Evolutionary conservation across 2,797 vertebrate species (phyloP), one percentile per base, ranked within the genome.

Genomic region (Enteromius mattozi): DNA sequence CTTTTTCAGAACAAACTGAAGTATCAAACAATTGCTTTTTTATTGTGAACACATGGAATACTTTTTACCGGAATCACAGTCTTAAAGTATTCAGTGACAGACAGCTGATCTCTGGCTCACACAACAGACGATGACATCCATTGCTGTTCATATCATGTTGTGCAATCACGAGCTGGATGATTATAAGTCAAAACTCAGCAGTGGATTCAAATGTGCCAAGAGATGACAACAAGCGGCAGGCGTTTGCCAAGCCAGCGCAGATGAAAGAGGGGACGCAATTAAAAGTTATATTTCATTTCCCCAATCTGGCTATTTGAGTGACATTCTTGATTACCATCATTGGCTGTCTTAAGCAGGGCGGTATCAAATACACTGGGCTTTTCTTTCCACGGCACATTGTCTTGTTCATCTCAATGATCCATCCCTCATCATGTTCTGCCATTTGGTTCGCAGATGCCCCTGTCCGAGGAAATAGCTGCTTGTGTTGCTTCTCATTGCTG

Each of bases 391-490:
- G 2, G 72, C 79, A 70, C 68, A 85, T 87, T 85, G 86, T 87
- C 74, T 84, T 76, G 51, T 80, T 72, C 82, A 76, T 68, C 66
- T 75, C 75, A 83, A 13, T 84, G 78, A 86, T 83, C 80, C 84
- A 59, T 88, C 86, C 78, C 54, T 89, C 82, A 82, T 89, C 83
- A 72, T 86, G 74, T 79, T 81, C 78, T 85, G 47, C 80, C 89
- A 89, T 89, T 90, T 89, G 87, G 87, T 85, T 83, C 59, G 12
- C 88, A 88, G 88, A 89, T 90, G 82, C 87, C 88, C 82, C 69
- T 56, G n/a, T 82, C 54, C 27, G 56, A 76, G 78, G 30, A 89
- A 81, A 66, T 81, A 75, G 69, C 77, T 76, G 84, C 79, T 85
- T 82, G 66, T 59, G 54, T 84, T 89, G 71, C 65, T 71, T 9